Conservation (phyloP, 2,113 vertebrate genomes). For the Apodemus sylvaticus region DNA sequence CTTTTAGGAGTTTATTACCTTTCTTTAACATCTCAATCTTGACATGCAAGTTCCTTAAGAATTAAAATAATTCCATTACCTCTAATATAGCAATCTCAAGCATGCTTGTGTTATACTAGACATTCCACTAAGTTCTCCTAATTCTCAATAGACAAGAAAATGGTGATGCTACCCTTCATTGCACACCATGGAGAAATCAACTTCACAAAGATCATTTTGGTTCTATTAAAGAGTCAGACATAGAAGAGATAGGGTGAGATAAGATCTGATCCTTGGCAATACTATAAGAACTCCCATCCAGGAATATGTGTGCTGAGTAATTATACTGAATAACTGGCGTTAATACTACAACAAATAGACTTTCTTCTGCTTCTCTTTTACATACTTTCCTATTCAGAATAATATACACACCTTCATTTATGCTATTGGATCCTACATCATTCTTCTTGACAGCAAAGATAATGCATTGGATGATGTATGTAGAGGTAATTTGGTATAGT, state of each 20-base stretch:
- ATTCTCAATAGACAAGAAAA: not conserved
- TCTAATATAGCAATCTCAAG: not conserved
- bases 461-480: not conserved
- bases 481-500: not conserved
- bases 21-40: not conserved
- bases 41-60: not conserved
- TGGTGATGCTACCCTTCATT: not conserved
- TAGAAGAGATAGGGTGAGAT: not conserved
- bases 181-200: not conserved
- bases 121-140: not conserved
- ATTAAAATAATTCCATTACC: not conserved
- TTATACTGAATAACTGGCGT: not conserved
- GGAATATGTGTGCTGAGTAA: not conserved
- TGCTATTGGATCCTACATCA: not conserved
- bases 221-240: not conserved
- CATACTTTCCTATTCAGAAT: not conserved
- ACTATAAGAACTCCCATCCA: not conserved
- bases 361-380: not conserved
- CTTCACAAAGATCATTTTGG: not conserved
- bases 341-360: not conserved
- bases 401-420: not conserved
- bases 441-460: not conserved
- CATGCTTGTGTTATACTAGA: not conserved
- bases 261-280: not conserved
- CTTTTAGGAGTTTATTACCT: not conserved